Evolutionary conservation across 2,797 vertebrate species (phyloP), one percentile per base, ranked within the genome.

Genomic region (Helostoma temminkii): DNA sequence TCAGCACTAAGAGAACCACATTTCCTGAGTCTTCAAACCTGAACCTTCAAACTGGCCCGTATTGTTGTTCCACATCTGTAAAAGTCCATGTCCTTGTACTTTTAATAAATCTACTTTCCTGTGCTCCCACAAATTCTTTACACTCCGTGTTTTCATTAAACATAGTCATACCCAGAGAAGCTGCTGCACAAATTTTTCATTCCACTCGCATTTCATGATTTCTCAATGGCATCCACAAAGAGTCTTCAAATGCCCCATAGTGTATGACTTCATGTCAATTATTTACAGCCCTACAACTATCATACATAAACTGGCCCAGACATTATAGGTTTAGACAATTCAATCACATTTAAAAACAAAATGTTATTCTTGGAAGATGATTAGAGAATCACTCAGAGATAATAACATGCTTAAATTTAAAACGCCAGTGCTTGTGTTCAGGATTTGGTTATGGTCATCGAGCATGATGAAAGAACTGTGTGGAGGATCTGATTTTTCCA

Each of bases 1-100:
- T 90, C 92, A 93, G 91, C 92, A 87, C 60, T 84, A 83, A 80
- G 76, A 60, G 28, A 85, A 90, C 88, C 92, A 18, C 91, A 88
- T 84, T 89, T 89, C 81, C 88, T 78, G 74, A 88, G 59, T 76
- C 76, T 77, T 84, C 83, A 73, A 84, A 90, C 86, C 86, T 87
- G 85, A 80, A 82, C 74, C 80, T 87, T 83, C 60, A 82, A 65
- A 79, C 71, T 67, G 71, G 69, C 54, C 22, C 34, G 57, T 58
- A 85, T 88, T 91, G 86, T 91, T 85, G 73, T 75, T 79, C 70
- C 76, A 90, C 88, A 86, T 91, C 87, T 91, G 84, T 78, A 74
- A 84, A 91, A 88, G 73, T 90, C 76, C 24, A 50, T 57, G 74
- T 83, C 75, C 67, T 83, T 78, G 61, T 36, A 22, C 50, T 80